Evolutionary conservation across 2,888 invertebrate species (phyloP).

Genomic region (Drosophila glabriapex): DNA sequence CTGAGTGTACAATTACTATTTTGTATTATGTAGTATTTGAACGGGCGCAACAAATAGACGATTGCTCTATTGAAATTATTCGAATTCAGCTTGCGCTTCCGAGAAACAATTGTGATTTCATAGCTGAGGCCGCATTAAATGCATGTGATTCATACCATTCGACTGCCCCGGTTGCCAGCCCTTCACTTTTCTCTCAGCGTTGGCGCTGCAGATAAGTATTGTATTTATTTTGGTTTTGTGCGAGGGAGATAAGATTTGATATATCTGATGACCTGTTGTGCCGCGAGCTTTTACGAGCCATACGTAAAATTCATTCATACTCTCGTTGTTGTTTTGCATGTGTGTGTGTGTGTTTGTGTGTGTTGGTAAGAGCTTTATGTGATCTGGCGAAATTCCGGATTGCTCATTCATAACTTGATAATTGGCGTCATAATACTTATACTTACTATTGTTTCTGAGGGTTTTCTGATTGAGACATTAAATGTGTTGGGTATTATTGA

Average conservation of each 20-base stretch:
- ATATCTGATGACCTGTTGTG: constrained; percentile 39
- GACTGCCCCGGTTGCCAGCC: background rate
- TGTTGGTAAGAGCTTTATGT: constrained; percentile 9
- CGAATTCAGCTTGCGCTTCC: constrained; percentile 63
- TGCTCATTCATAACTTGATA: constrained; percentile 56
- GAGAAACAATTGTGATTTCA: constrained; percentile 72
- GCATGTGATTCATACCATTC: constrained; percentile 58
- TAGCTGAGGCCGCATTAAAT: constrained; percentile 60
- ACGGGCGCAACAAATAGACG: constrained; percentile 45
- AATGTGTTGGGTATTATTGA: background rate
- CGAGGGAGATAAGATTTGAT: constrained; percentile 15
- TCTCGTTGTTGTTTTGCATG: background rate
- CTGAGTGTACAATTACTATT: background rate
- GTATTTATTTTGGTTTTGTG: constrained; percentile 41
- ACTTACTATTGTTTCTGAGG: constrained; percentile 1
- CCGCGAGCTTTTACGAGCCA: constrained; percentile 47
- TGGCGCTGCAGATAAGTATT: constrained; percentile 38
- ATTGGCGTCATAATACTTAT: constrained; percentile 9
- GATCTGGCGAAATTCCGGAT: constrained; percentile 50
- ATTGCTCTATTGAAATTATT: constrained; percentile 66
- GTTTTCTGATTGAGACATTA: background rate
- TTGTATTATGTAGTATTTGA: background rate
- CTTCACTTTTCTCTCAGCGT: constrained; percentile 9
- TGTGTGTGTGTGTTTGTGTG: constrained; percentile 2
- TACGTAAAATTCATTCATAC: constrained; percentile 68